Evolutionary conservation across 2,888 invertebrate genomes (phyloP).

Genomic region (Arge pagana): DNA sequence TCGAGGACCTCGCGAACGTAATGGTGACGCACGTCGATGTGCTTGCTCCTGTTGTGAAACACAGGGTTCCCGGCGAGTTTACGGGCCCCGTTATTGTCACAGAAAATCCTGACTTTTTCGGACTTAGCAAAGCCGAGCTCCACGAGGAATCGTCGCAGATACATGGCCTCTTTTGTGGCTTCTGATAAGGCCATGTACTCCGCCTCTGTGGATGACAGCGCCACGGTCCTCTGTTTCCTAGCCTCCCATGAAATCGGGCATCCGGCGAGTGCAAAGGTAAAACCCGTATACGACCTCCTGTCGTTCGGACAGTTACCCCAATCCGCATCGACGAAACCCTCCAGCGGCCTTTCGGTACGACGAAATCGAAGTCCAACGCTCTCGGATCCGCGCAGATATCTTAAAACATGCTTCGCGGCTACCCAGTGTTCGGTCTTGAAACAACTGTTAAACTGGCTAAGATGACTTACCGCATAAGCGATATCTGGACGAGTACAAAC

Average conservation of each 20-base stretch:
- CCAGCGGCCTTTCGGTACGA: no score
- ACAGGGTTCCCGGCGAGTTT: constrained; percentile 24
- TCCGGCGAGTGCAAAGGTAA: constrained; percentile 24
- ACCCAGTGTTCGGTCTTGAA: neutral
- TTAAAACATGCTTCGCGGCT: neutral
- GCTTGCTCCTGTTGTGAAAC: constrained; percentile 25
- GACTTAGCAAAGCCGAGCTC: neutral
- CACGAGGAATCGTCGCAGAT: constrained; percentile 16
- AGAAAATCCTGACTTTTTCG: constrained; percentile 9
- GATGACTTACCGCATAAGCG: neutral
- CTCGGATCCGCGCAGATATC: neutral
- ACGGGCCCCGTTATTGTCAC: constrained; percentile 28
- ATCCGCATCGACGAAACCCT: constrained; percentile 34
- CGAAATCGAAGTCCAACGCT: neutral
- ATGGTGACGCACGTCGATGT: constrained; percentile 24
- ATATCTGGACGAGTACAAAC: neutral
- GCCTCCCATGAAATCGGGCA: constrained; percentile 26
- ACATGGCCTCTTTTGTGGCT: constrained; percentile 23
- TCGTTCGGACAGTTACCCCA: constrained; percentile 28
- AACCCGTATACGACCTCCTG: constrained; percentile 33
- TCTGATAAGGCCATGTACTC: constrained; percentile 29
- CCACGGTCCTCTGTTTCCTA: constrained; percentile 25
- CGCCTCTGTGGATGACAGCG: constrained; percentile 18
- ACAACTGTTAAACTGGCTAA: neutral
- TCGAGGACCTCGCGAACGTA: constrained; percentile 9